Conservation (phyloP, 2,113 vertebrate species). For the Rhodinocichla rosea region DNA sequence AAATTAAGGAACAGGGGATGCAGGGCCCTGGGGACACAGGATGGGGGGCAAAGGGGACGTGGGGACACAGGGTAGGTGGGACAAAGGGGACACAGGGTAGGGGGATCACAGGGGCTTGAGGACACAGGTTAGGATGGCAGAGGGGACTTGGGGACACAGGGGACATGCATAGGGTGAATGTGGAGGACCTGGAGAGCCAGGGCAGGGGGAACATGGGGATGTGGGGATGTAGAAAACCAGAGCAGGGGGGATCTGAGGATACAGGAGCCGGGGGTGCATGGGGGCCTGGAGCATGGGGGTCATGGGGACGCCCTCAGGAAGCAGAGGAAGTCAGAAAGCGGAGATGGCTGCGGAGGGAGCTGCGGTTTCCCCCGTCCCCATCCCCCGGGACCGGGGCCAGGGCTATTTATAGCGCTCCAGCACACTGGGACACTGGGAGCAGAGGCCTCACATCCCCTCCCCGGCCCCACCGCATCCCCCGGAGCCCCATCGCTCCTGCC, state of each 20-base stretch:
- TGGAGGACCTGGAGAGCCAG: neutral
- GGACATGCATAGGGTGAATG: no score
- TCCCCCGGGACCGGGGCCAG: neutral
- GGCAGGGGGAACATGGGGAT: no score
- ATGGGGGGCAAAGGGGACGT: neutral
- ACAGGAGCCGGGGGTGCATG: fast-evolving
- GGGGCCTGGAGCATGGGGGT: neutral
- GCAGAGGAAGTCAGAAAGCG: neutral
- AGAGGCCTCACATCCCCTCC: neutral
- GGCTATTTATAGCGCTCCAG: neutral
- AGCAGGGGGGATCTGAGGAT: neutral
- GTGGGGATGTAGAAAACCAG: neutral
- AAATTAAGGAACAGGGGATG: neutral
- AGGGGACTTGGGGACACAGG: neutral
- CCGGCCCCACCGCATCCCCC: neutral
- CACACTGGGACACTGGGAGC: neutral
- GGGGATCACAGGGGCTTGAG: neutral
- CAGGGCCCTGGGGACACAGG: neutral
- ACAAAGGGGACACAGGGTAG: neutral
- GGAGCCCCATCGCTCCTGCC: neutral
- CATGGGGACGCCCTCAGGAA: neutral
- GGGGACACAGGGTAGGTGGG: neutral
- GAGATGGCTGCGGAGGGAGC: neutral
- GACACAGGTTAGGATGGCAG: neutral
- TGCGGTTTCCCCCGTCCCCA: neutral